phyloP scores from a whole-genome alignment of 2,888 invertebrate genomes.

The Chrysina gloriosa region DNA sequence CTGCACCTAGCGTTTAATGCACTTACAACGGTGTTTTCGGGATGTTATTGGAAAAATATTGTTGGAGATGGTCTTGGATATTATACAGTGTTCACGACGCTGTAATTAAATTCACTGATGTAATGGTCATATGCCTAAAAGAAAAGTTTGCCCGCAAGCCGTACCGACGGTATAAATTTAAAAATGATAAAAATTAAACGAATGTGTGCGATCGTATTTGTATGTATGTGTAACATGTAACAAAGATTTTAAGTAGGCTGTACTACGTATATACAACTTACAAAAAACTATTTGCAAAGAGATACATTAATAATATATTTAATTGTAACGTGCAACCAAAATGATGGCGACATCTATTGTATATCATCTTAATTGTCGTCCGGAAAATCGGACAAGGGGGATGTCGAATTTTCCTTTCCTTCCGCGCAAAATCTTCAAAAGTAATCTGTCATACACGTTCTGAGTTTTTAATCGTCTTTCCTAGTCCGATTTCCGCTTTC shows the following conservation, averaged over 20 bases:
- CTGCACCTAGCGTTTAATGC: too few relatives aligned
- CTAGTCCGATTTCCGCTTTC: not conserved
- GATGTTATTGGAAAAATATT: too few relatives aligned
- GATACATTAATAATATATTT: constrained; percentile 49
- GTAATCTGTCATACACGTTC: not conserved
- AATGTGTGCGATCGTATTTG: constrained; percentile 44
- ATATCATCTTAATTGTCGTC: constrained; percentile 2
- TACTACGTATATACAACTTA: constrained; percentile 59
- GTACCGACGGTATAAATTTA: constrained; percentile 37
- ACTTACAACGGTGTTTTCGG: too few relatives aligned
- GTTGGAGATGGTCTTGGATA: too few relatives aligned
- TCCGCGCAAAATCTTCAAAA: not conserved
- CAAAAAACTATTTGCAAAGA: constrained; percentile 50
- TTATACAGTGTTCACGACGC: too few relatives aligned
- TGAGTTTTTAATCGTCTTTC: not conserved
- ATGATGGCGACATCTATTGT: constrained; percentile 10
- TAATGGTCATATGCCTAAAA: too few relatives aligned
- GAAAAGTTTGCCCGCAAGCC: constrained; percentile 43
- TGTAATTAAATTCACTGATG: too few relatives aligned
- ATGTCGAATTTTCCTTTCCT: not conserved
- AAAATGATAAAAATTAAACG: constrained; percentile 45
- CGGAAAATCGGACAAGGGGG: not conserved
- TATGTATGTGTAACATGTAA: constrained; percentile 50
- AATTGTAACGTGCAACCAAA: constrained; percentile 46
- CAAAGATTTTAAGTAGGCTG: constrained; percentile 55